A percentile compares a stretch with the other conserved stretches of the same genome.
These are phyloP conservation scores for Lamproptera curius DNA, from an alignment of 2,888 invertebrate species.

Conservation along the genomic window DNA sequence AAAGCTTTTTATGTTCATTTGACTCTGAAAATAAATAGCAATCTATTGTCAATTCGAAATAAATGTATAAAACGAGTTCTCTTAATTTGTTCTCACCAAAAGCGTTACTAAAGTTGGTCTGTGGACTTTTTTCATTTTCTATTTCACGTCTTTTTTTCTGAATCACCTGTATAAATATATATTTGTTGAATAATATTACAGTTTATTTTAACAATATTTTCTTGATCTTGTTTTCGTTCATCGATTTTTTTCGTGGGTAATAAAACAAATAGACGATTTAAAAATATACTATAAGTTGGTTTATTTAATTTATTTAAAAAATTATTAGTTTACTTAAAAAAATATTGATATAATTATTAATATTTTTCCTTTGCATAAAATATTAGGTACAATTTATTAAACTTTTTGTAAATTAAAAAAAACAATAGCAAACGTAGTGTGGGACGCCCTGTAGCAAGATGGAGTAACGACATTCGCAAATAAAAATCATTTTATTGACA, in stretches of 20 bases:
- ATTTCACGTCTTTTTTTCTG: constrained; percentile 47
- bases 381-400: too few relatives aligned
- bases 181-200: not conserved
- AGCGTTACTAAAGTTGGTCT: constrained; percentile 37
- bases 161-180: constrained; percentile 41
- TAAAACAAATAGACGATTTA: not conserved
- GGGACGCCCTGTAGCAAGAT: too few relatives aligned
- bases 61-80: too few relatives aligned
- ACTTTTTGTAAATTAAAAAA: too few relatives aligned
- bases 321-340: too few relatives aligned
- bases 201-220: not conserved
- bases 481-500: not conserved
- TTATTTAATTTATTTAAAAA: too few relatives aligned
- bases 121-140: constrained; percentile 30
- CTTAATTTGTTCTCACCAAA: constrained; percentile 49
- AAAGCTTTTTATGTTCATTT: constrained; percentile 52
- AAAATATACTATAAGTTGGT: not conserved
- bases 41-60: not conserved
- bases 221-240: too few relatives aligned
- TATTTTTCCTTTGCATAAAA: too few relatives aligned
- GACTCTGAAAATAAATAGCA: constrained; percentile 45
- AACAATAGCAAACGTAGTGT: too few relatives aligned
- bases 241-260: too few relatives aligned
- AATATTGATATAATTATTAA: too few relatives aligned
- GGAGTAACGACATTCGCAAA: too few relatives aligned